Percentiles rank a stretch among this genome's conserved stretches.
phyloP scores from a whole-genome alignment of 2,113 vertebrate genomes.

The Silurus asotus region DNA sequence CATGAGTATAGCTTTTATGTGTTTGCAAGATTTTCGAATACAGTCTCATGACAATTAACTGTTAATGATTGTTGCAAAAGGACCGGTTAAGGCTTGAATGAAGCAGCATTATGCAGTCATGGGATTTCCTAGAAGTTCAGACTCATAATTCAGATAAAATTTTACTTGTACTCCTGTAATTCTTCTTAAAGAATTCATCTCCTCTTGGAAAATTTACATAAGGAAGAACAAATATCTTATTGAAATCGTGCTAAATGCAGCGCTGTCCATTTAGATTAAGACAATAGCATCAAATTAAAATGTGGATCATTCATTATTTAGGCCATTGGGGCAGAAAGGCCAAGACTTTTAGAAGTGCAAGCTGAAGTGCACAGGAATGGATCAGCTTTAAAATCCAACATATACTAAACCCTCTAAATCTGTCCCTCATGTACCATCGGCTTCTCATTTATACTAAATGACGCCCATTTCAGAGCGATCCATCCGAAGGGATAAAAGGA shows the following conservation, averaged over 20 bases:
- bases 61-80: neutral
- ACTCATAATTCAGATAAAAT: neutral
- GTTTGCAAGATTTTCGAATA: neutral
- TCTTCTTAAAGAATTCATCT: too few relatives aligned
- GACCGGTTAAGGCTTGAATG: neutral
- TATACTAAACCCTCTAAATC: slow-evolving; percentile 30
- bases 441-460: slow-evolving; percentile 57
- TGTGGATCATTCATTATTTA: slow-evolving; percentile 31
- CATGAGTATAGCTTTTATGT: neutral
- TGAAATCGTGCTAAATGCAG: neutral
- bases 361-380: slow-evolving; percentile 47
- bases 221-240: too few relatives aligned
- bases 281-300: slow-evolving; percentile 2
- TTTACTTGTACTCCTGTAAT: neutral
- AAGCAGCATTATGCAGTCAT: neutral
- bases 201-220: too few relatives aligned
- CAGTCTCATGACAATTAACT: too few relatives aligned
- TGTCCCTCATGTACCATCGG: slow-evolving; percentile 53
- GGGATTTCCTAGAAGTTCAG: neutral
- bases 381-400: slow-evolving; percentile 48
- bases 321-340: slow-evolving; percentile 16
- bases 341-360: slow-evolving; percentile 17
- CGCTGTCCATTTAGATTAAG: neutral
- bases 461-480: slow-evolving; percentile 32
- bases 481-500: neutral